A percentile compares a stretch with the other conserved stretches of the same genome.
phyloP scores from a whole-genome alignment of 2,797 vertebrate species.

The Varecia variegata region DNA sequence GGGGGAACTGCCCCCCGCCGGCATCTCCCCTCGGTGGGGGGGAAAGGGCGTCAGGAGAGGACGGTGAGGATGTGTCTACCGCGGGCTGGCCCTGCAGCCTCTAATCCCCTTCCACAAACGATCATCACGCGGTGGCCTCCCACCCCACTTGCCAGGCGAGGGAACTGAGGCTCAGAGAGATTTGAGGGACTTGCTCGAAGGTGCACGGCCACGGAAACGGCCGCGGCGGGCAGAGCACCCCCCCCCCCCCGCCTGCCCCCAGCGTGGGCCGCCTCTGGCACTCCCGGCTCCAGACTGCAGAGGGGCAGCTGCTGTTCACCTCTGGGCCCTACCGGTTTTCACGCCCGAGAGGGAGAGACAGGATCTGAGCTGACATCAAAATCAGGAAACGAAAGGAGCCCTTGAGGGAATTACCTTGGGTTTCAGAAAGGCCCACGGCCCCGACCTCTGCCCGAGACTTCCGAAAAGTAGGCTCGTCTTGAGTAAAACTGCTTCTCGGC shows the following conservation, averaged over 20 bases:
- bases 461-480: neutral
- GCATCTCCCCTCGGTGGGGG: fast-evolving
- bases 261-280: neutral
- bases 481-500: neutral
- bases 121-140: neutral
- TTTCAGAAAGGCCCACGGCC: slow-evolving; percentile 36
- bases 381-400: slow-evolving; percentile 80
- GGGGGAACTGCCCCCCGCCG: neutral
- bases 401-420: slow-evolving; percentile 66
- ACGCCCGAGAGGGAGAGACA: slow-evolving; percentile 49
- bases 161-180: neutral
- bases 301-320: fast-evolving
- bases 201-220: fast-evolving
- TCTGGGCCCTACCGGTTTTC: neutral
- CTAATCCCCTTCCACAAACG: neutral
- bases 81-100: fast-evolving
- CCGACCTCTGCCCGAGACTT: slow-evolving; percentile 49
- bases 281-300: neutral
- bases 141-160: neutral
- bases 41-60: fast-evolving
- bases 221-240: fast-evolving
- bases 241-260: no score
- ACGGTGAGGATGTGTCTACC: fast-evolving
- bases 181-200: neutral
- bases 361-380: slow-evolving; percentile 65